Conservation (phyloP, 2,113 vertebrate genomes). For the Malurus elegans region DNA sequence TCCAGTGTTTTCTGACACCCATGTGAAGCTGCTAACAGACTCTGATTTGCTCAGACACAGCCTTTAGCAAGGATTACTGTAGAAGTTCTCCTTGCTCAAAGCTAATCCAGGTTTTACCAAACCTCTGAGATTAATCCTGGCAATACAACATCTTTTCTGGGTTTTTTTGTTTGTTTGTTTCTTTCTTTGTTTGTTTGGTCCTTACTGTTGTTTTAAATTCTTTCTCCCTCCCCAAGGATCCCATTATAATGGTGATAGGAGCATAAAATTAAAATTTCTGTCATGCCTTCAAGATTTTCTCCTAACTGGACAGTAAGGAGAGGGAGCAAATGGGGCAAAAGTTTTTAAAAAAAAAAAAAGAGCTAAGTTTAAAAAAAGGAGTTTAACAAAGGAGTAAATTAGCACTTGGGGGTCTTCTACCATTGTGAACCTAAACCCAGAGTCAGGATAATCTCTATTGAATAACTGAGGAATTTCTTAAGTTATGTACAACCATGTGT, state of each 20-base stretch:
- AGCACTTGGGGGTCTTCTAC: background rate
- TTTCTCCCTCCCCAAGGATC: accelerated
- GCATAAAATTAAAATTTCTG: background rate
- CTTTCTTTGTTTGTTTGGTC: background rate
- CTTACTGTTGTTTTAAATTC: background rate
- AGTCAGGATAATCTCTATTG: background rate
- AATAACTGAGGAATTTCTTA: background rate
- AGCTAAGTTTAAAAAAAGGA: background rate
- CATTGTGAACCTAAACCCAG: background rate
- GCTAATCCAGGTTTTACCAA: background rate
- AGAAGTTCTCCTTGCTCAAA: background rate
- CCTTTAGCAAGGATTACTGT: background rate
- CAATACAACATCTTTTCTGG: background rate
- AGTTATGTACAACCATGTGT: background rate
- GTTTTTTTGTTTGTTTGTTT: background rate
- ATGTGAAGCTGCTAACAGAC: background rate
- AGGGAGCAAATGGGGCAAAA: background rate
- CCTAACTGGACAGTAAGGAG: background rate
- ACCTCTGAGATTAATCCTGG: background rate
- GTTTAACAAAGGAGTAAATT: background rate
- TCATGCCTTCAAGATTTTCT: background rate
- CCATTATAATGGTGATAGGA: background rate
- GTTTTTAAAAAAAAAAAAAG: background rate
- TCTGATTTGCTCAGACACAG: background rate
- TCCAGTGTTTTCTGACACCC: background rate